Conservation (phyloP, 2,797 vertebrate genomes). For the Rhinophrynus dorsalis region DNA sequence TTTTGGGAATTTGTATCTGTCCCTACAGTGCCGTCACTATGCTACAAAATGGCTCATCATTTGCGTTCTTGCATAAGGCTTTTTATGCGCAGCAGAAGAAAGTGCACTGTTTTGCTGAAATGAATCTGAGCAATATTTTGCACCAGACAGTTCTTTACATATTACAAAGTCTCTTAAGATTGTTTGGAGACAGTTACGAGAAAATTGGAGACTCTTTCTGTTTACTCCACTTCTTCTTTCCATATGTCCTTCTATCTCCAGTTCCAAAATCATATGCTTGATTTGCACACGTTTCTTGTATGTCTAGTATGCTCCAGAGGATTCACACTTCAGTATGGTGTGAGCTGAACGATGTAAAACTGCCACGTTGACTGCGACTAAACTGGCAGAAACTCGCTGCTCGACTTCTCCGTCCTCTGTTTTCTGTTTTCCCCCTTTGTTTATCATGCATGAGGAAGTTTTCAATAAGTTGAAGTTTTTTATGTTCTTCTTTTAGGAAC, state of each 20-base stretch:
- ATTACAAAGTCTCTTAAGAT: slow-evolving; percentile 41
- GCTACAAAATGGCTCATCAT: too few species aligned
- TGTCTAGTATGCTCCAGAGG: not conserved
- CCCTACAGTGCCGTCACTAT: too few species aligned
- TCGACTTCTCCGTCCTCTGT: slow-evolving; percentile 58
- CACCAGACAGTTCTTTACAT: slow-evolving; percentile 25
- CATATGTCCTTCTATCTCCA: slow-evolving; percentile 16
- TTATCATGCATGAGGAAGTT: slow-evolving; percentile 74
- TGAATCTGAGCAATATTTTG: not conserved
- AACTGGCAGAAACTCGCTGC: slow-evolving; percentile 82
- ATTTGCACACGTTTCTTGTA: slow-evolving; percentile 15
- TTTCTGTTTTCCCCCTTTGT: not conserved
- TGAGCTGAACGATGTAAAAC: slow-evolving; percentile 66
- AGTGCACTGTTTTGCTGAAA: slow-evolving; percentile 12
- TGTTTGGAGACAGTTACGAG: slow-evolving; percentile 14
- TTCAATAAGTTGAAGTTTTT: slow-evolving; percentile 87
- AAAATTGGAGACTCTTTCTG: not conserved
- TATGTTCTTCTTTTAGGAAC: slow-evolving; percentile 89
- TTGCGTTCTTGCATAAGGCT: too few species aligned
- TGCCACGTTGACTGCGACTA: slow-evolving; percentile 65
- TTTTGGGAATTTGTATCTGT: too few species aligned
- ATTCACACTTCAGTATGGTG: slow-evolving; percentile 89
- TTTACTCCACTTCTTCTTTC: not conserved
- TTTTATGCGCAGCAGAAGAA: slow-evolving; percentile 11
- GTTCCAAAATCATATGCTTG: slow-evolving; percentile 26